phyloP scores from a whole-genome alignment of 92 coral and sea anemone species.

The Galaxea fascicularis region DNA sequence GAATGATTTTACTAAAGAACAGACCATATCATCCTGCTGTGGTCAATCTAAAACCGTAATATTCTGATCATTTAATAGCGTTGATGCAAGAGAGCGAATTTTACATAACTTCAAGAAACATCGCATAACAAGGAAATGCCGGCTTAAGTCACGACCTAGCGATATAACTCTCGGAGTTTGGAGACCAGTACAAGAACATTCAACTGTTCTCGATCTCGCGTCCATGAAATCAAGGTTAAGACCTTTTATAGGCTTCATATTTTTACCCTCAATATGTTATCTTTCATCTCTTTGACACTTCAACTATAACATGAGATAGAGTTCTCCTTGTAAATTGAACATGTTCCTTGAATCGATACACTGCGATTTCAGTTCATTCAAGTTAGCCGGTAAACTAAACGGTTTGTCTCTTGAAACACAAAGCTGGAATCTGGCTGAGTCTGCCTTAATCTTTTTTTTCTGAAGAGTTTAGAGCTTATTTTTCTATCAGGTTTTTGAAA shows the following conservation, averaged over 20 bases:
- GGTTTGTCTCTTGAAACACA: not conserved
- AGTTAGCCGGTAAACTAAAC: too few relatives aligned
- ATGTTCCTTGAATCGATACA: not conserved
- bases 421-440: too few relatives aligned
- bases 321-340: not conserved
- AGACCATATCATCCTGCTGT: too few relatives aligned
- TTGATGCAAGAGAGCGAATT: not conserved
- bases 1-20: too few relatives aligned
- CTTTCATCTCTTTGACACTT: not conserved
- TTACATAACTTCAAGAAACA: not conserved
- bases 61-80: not conserved
- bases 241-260: slow-evolving; percentile 2
- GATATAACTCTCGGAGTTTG: not conserved
- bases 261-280: not conserved
- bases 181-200: too few relatives aligned
- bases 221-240: not conserved
- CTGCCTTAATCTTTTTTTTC: too few relatives aligned
- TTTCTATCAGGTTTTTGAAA: not conserved
- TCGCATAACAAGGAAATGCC: not conserved
- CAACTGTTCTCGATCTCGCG: too few relatives aligned
- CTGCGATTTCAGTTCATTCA: too few relatives aligned
- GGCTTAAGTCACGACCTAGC: not conserved
- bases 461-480: too few relatives aligned
- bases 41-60: too few relatives aligned
- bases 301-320: not conserved